phyloP scores from a whole-genome alignment of 2,888 invertebrate genomes.

The Sycophila texana region DNA sequence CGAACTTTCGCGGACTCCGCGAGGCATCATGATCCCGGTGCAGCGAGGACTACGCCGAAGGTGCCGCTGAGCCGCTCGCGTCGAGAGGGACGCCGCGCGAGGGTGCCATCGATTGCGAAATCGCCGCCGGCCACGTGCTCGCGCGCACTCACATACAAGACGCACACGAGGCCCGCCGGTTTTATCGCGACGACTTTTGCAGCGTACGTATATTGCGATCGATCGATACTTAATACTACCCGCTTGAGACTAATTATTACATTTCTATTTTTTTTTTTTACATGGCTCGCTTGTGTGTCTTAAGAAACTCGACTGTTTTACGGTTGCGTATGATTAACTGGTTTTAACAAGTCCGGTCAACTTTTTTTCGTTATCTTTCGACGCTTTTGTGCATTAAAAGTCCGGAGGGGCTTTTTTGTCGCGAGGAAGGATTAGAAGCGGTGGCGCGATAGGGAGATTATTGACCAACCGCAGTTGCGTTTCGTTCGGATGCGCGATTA shows the following conservation, averaged over 20 bases:
- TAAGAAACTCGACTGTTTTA: background rate
- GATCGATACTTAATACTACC: background rate
- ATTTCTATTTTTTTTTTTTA: background rate
- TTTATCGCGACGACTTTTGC: background rate
- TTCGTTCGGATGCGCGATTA: background rate
- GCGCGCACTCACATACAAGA: no score
- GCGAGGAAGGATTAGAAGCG: background rate
- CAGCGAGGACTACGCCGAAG: no score
- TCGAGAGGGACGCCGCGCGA: background rate
- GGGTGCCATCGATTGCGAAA: constrained; percentile 23
- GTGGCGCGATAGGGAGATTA: background rate
- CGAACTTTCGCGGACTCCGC: background rate
- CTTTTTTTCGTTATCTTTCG: no score
- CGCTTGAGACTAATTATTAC: background rate
- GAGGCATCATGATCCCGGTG: background rate
- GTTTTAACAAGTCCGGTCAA: background rate
- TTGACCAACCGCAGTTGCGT: background rate
- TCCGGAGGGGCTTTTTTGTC: background rate
- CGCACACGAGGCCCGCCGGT: no score
- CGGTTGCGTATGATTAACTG: no score
- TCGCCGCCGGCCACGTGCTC: background rate
- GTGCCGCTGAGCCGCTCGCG: background rate
- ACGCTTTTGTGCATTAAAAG: background rate
- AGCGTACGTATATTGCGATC: background rate
- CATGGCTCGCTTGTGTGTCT: background rate